Base-by-base conservation (phyloP, 2,797 vertebrate species). In the Sarcophilus harrisii region DNA sequence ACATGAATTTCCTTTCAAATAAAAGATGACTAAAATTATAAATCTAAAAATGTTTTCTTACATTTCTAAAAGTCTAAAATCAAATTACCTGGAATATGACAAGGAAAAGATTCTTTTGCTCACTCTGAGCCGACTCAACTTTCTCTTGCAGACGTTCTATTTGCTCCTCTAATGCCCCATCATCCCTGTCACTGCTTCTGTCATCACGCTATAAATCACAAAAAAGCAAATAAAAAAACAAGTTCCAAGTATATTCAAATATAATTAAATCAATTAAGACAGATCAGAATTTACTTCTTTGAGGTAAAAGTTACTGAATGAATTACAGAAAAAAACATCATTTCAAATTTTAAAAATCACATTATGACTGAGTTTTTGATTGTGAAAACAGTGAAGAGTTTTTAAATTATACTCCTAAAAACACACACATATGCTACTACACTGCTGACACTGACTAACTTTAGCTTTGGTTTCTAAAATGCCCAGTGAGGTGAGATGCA, bases 61-160 rank as follows among this genome's bases (percentile, higher is more conserved):
- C 21, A 90, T 13, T 8, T 24, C 57, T 27, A 11, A 92, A 55
- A 27, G 62, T 27, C 55, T 87, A 29, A 81, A 90, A 91, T n/a
- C 55, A 57, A 55, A 4, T 97, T 98, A 99, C 99, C 99, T 99
- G 99, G 98, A 99, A 99, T 98, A 99, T 99, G 97, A 99, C 99
- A 5, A 99, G 99, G 98, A 99, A 99, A 73, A 99, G 99, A 97
- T 99, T 99, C 98, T 99, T 99, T 96, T 99, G 99, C 96, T 99
- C 99, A 2, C 99, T 99, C 98, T 99, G 99, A 24, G 99, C 99
- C 0, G 99, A 99, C 96, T 99, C 99, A 38, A 99, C 99, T 97
- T 99, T 99, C 97, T 99, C 99, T 98, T 99, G 99, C 94, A 99
- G 99, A 95, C 99, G 99, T 96, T 99, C 99, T 95, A 99, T 99